These are phyloP conservation scores for Hemithea aestivaria DNA, from an alignment of 2,888 invertebrate species.

Conservation along the genomic window DNA sequence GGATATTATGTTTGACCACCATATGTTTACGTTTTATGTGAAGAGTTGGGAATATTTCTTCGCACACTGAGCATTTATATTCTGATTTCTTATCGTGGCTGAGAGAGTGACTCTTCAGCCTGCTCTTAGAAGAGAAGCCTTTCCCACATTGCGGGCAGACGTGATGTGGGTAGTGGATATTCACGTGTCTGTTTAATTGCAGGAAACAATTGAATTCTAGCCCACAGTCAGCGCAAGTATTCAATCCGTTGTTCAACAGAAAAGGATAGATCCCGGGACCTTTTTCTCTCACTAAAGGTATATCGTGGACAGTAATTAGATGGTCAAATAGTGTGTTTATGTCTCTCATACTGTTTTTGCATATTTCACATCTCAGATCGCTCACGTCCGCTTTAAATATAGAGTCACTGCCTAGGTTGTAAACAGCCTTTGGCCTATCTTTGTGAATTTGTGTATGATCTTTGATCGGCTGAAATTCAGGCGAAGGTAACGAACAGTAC, in stretches of 20 bases:
- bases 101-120: conserved; percentile 50
- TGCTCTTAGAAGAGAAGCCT: conserved; percentile 41
- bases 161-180: conserved; percentile 57
- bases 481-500: conserved; percentile 49
- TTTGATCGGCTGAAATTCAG: conserved; percentile 40
- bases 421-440: background rate
- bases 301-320: conserved; percentile 44
- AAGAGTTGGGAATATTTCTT: conserved; percentile 43
- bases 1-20: conserved; percentile 42
- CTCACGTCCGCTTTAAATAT: conserved; percentile 54
- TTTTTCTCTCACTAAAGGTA: conserved; percentile 41
- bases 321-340: conserved; percentile 51
- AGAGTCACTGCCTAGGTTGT: background rate
- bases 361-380: conserved; percentile 50
- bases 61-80: conserved; percentile 56
- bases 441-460: background rate
- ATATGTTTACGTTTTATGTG: conserved; percentile 49
- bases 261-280: conserved; percentile 56
- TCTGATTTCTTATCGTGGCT: conserved; percentile 36
- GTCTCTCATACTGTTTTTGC: conserved; percentile 34
- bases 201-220: conserved; percentile 51
- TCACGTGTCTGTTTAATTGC: conserved; percentile 58
- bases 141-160: conserved; percentile 58
- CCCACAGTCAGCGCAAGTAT: conserved; percentile 49
- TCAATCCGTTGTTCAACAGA: conserved; percentile 39